A percentile compares a stretch with the other conserved stretches of the same genome.
Evolutionary conservation across 2,888 invertebrate species (phyloP).

Genomic region (Proisotoma minuta): DNA sequence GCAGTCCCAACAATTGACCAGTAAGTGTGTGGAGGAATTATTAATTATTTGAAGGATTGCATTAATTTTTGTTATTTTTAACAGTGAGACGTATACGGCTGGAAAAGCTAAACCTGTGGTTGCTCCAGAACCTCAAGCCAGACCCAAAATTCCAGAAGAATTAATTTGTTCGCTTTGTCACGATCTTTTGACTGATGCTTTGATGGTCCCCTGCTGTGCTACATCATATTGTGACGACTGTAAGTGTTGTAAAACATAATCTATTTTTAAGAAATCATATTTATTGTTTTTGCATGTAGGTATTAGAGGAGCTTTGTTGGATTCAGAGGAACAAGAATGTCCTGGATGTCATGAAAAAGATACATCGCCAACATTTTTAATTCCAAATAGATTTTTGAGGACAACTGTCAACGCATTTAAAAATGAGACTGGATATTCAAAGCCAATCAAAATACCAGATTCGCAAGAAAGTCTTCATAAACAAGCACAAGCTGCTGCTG

Average conservation of each 20-base stretch:
- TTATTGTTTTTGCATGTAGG: constrained; percentile 56
- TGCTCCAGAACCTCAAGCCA: constrained; percentile 49
- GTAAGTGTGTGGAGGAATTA: constrained; percentile 56
- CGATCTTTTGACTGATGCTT: constrained; percentile 88
- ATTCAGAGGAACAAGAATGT: constrained; percentile 92
- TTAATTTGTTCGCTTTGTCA: constrained; percentile 87
- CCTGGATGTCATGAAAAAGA: constrained; percentile 90
- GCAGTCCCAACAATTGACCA: constrained; percentile 84
- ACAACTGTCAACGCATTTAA: constrained; percentile 84
- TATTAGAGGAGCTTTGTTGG: constrained; percentile 78
- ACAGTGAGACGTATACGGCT: constrained; percentile 51
- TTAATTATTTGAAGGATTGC: neutral
- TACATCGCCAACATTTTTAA: constrained; percentile 84
- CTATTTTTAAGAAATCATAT: neutral
- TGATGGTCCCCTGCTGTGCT: constrained; percentile 97
- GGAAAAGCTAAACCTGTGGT: constrained; percentile 33
- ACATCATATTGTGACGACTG: constrained; percentile 99
- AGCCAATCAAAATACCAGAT: constrained; percentile 48
- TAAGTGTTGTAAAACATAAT: constrained; percentile 53
- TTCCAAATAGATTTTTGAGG: constrained; percentile 85
- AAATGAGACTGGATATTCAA: constrained; percentile 84
- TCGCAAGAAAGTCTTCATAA: constrained; percentile 18
- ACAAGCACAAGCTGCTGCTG: constrained; percentile 10
- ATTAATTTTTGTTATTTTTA: neutral
- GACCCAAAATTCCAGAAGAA: constrained; percentile 76